These are phyloP conservation scores for Melipona beecheii DNA, from an alignment of 2,888 invertebrate genomes.

Conservation along the genomic window DNA sequence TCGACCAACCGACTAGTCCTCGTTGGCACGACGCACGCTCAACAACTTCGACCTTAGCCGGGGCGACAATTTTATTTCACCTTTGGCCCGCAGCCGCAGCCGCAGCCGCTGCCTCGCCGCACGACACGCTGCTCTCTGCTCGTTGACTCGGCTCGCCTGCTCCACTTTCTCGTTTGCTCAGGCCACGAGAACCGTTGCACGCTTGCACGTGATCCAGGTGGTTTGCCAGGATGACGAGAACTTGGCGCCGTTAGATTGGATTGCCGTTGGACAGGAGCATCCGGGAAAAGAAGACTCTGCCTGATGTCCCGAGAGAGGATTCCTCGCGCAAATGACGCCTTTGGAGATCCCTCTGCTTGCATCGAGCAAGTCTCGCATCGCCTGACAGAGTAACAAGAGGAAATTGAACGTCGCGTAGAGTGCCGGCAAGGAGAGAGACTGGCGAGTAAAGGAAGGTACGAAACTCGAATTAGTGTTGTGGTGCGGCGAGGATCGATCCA, in stretches of 20 bases:
- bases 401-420: neutral
- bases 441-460: neutral
- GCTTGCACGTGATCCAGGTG: neutral
- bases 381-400: neutral
- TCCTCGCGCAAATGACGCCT: neutral
- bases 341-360: too few relatives aligned
- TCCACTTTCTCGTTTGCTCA: neutral
- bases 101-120: constrained; percentile 12
- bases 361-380: neutral
- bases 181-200: neutral
- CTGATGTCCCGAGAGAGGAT: neutral
- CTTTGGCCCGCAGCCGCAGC: constrained; percentile 15
- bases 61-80: constrained; percentile 39
- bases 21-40: constrained; percentile 80
- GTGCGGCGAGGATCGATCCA: constrained; percentile 27
- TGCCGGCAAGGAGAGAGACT: neutral
- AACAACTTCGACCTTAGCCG: constrained; percentile 62
- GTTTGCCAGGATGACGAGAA: neutral
- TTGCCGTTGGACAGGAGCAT: neutral
- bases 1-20: constrained; percentile 77
- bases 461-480: constrained; percentile 30
- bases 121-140: neutral
- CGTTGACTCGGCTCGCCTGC: neutral
- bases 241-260: neutral
- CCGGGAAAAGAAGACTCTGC: neutral